Evolutionary conservation across 2,797 vertebrate species (phyloP), one percentile per base, ranked within the genome.

Genomic region (Lepilemur septentrionalis): DNA sequence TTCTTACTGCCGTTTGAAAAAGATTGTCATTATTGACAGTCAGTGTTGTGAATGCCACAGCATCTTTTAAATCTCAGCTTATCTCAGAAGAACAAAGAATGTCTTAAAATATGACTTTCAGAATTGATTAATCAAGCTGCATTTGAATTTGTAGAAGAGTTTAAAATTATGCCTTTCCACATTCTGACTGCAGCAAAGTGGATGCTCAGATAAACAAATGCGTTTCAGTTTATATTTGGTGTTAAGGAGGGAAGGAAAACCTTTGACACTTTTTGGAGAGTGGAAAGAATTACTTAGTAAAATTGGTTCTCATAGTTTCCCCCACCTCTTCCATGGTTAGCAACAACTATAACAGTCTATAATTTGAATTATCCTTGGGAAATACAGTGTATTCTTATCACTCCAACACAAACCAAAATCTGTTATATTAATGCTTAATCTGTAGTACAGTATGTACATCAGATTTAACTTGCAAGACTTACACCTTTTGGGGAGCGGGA

Each of bases 81-180:
- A 72, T 30, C 76, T 96, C 18, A 87, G 89, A 95, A 92, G 88
- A 95, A 91, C 17, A 75, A 97, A 96, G 76, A 84, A 76, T 84
- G 88, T 81, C 59, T 96, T 96, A 96, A 93, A 97, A 82, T 96
- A 89, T n/a, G 67, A 97, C 43, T 96, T 98, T 98, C 97, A 98
- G 98, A 98, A 98, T 97, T 98, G 98, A 98, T 97, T 98, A 97
- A 92, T 0, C 91, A 96, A 97, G 98, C 97, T 98, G 98, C 98
- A 98, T 94, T 97, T 98, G 94, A 92, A 97, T 98, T 98, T 98
- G 96, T 96, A 98, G 91, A 97, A 97, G 97, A 98, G 84, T 96
- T 98, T n/a, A 46, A 97, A 98, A 96, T 90, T 97, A 93, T 79
- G 90, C 76, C 72, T 97, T 98, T 98, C 97, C 97, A 82, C 97